These are phyloP conservation scores for Dynastes hyllus DNA, from an alignment of 2,888 invertebrate species.

Conservation along the genomic window DNA sequence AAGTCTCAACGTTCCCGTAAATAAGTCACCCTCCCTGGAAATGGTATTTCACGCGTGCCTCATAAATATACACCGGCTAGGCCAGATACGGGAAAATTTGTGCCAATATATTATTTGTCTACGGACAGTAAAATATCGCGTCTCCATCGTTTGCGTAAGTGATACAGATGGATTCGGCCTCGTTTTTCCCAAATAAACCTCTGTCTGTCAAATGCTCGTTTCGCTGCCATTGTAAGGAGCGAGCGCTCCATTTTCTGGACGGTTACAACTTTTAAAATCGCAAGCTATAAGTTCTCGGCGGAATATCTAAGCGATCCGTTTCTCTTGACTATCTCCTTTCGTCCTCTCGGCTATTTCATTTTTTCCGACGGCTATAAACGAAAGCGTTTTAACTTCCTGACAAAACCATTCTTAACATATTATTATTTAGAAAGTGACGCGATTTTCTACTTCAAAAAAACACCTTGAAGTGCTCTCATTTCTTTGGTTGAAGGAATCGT, in stretches of 20 bases:
- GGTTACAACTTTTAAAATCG: constrained; percentile 32
- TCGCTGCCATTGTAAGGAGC: not conserved
- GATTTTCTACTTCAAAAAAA: no score
- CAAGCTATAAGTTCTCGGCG: constrained; percentile 18
- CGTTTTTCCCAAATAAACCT: constrained; percentile 50
- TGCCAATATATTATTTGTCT: no score
- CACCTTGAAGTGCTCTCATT: no score
- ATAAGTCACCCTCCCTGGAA: constrained; percentile 14
- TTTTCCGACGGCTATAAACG: not conserved
- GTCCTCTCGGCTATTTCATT: constrained; percentile 9
- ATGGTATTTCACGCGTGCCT: not conserved
- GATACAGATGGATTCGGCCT: constrained; percentile 54
- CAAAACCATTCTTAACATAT: constrained; percentile 21
- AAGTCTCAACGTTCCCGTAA: constrained; percentile 26
- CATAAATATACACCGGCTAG: constrained; percentile 26
- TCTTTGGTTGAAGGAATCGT: no score
- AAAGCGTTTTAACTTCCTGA: constrained; percentile 39
- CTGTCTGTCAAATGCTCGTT: constrained; percentile 50
- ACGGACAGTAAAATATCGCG: constrained; percentile 53
- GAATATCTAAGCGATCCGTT: constrained; percentile 32
- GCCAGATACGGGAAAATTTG: constrained; percentile 10
- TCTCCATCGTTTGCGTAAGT: constrained; percentile 52
- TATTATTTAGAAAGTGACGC: constrained; percentile 1
- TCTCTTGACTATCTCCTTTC: constrained; percentile 3
- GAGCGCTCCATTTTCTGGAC: constrained; percentile 14